Evolutionary conservation across 2,888 invertebrate species (phyloP).

Genomic region (Phalangium opilio): DNA sequence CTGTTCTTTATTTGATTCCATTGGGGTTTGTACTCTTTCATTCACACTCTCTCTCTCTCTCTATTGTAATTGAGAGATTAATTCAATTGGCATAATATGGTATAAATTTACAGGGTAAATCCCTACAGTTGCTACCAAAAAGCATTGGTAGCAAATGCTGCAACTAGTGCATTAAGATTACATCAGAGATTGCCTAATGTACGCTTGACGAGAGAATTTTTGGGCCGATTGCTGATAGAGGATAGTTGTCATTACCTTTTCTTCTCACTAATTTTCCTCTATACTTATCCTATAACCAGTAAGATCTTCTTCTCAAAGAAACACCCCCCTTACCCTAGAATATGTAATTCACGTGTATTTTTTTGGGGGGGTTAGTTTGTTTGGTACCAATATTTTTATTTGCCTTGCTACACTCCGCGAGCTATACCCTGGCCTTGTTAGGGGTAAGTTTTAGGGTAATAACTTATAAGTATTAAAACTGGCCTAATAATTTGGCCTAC

Average conservation of each 20-base stretch:
- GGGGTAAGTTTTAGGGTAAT: conserved; percentile 56
- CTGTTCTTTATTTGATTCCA: conserved; percentile 69
- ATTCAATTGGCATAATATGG: too few species aligned
- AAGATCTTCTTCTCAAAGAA: too few species aligned
- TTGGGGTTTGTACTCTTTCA: conserved; percentile 52
- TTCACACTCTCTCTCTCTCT: too few species aligned
- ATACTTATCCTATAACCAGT: conserved; percentile 73
- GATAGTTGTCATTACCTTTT: conserved; percentile 87
- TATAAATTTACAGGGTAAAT: conserved; percentile 41
- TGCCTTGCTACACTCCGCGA: conserved; percentile 78
- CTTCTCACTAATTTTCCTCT: conserved; percentile 86
- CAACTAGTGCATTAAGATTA: conserved; percentile 81
- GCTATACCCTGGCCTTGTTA: conserved; percentile 71
- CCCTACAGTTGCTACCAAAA: conserved; percentile 73
- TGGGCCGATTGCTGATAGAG: conserved; percentile 62
- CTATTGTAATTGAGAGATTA: too few species aligned
- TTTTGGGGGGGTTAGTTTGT: too few species aligned
- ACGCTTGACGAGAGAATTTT: conserved; percentile 60
- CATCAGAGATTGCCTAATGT: conserved; percentile 70
- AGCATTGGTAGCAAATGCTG: conserved; percentile 80
- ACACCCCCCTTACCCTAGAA: too few species aligned
- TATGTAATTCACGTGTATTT: too few species aligned
- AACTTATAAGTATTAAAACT: too few species aligned
- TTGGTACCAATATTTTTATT: conserved; percentile 80
- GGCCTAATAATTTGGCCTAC: too few species aligned